Base-by-base conservation (phyloP, 1,140 invertebrate species). In the Drosophila littoralis region DNA sequence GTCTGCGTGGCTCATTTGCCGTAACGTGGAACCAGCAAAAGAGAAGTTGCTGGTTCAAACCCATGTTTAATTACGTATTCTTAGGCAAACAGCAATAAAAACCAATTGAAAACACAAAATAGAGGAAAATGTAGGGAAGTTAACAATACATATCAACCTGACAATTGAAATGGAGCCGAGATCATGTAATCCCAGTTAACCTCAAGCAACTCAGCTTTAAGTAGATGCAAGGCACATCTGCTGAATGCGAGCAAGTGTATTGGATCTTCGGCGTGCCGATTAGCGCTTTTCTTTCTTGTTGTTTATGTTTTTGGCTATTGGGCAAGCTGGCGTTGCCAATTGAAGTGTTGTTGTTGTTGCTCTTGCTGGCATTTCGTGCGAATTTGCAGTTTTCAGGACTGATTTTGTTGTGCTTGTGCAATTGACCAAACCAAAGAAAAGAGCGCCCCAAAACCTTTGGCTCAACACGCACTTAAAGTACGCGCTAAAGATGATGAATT, bases 241-340 rank as follows among this genome's bases (percentile, higher is more conserved):
- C 42, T 0, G 7, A 6, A 15, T 13, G 6, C 10, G 5, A 12
- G 6, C 13, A 8, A 45, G 13, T 7, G 42, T 45, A 45, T 45
- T 15, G 7, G 15, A 8, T 45, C 7, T 45, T 45, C 42, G 22
- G 22, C 22, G 22, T 45, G 42, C 42, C 10, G 10, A 15, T 17
- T 17, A 45, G n/a, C 13, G 42, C 22, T 28, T 5, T 45, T 45
- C 42, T 1, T 33, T 51, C n/a, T 43, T 64, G 13, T 22, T 28
- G 33, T 45, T 61, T 32, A 6, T 36, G 45, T 48, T 63, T 15
- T 38, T 28, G 46, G 32, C 5, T 67, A 52, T 73, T 68, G 50
- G 43, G 58, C 55, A 73, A 73, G 42, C 17, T 66, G 51, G 38
- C 78, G 68, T 86, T 86, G 71, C 71, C 79, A 88, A 86, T 88